phyloP scores from a whole-genome alignment of 2,113 vertebrate genomes.

The Pyxicephalus adspersus region DNA sequence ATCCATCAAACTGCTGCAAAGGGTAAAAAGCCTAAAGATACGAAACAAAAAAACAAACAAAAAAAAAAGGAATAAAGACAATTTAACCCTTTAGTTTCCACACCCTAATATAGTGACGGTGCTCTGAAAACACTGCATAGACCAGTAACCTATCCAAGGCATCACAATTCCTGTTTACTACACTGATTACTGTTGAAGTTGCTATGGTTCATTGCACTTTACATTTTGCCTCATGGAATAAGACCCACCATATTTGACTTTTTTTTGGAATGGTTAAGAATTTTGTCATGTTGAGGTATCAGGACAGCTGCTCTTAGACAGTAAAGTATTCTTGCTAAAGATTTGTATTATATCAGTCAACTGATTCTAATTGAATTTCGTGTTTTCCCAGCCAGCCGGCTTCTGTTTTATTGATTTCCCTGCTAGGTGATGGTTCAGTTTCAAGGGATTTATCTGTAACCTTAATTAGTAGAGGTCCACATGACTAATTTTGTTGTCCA shows the following conservation, averaged over 20 bases:
- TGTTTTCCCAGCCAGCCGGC: neutral
- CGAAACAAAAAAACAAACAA: no score
- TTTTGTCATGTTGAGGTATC: neutral
- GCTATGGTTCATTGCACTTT: no score
- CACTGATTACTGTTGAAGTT: no score
- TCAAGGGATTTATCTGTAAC: constrained; percentile 49
- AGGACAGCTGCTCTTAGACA: neutral
- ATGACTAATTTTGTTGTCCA: constrained; percentile 57
- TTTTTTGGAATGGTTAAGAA: neutral
- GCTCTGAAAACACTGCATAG: no score
- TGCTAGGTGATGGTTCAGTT: constrained; percentile 40
- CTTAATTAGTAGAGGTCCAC: constrained; percentile 6
- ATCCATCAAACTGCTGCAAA: no score
- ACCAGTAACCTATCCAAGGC: no score
- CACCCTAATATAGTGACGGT: no score
- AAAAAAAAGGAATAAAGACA: no score
- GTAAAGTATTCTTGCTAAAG: neutral
- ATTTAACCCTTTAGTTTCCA: no score
- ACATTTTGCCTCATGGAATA: no score
- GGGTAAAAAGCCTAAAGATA: no score
- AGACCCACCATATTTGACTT: neutral
- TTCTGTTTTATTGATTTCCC: constrained; percentile 29
- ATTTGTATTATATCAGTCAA: constrained; percentile 16
- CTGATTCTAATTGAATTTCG: constrained; percentile 37
- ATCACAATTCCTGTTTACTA: no score